Conservation (phyloP, 2,113 vertebrate genomes). For the Rhodinocichla rosea region DNA sequence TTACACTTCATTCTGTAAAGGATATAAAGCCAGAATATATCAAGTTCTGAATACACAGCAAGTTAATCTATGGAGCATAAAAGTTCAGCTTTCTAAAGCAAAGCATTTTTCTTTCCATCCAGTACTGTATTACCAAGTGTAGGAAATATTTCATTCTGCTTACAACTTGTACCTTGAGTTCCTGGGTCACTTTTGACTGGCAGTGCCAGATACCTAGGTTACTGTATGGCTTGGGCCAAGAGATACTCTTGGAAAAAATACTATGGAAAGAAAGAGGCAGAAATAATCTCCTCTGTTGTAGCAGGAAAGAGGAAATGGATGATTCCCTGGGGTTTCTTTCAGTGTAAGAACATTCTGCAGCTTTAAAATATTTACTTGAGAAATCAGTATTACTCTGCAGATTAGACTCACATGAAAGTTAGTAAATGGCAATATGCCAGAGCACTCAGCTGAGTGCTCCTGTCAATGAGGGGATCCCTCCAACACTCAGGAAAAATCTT, state of each 20-base stretch:
- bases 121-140: not conserved
- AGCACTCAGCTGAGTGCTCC: not conserved
- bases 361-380: not conserved
- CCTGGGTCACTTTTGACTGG: not conserved
- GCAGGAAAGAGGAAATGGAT: not conserved
- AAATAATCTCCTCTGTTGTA: not conserved
- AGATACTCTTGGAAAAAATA: not conserved
- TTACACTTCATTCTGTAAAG: not conserved
- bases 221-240: not conserved
- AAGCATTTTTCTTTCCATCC: not conserved
- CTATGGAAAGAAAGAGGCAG: not conserved
- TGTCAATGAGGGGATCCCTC: not conserved
- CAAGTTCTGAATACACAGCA: not conserved
- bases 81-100: not conserved
- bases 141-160: not conserved
- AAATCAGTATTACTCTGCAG: slow-evolving; percentile 10
- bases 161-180: not conserved
- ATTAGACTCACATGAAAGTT: not conserved
- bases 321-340: not conserved
- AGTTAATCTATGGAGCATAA: not conserved
- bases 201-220: not conserved
- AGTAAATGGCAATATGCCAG: not conserved
- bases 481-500: not conserved
- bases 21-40: not conserved
- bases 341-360: slow-evolving; percentile 11